Conservation (phyloP, 2,888 invertebrate genomes). For the Luperina testacea region DNA sequence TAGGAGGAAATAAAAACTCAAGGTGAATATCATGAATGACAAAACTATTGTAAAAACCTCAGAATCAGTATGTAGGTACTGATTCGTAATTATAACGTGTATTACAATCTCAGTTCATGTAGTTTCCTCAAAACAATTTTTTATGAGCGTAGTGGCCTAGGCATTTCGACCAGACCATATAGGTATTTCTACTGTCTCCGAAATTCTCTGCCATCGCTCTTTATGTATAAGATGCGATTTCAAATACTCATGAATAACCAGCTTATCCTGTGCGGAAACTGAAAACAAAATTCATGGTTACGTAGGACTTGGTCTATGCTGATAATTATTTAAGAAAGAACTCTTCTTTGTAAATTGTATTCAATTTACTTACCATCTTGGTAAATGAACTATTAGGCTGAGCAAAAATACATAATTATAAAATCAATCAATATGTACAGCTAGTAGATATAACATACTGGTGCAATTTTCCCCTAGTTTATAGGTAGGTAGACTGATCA, state of each 20-base stretch:
- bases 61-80: not conserved
- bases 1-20: slow-evolving; percentile 31
- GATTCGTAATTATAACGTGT: no score
- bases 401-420: not conserved
- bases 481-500: not conserved
- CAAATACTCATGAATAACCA: not conserved
- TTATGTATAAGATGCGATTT: not conserved
- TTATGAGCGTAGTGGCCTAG: not conserved
- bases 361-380: not conserved
- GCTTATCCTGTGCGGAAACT: not conserved
- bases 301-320: not conserved
- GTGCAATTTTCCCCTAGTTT: slow-evolving; percentile 2
- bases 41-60: not conserved
- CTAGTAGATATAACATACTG: not conserved
- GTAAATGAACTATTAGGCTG: not conserved
- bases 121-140: not conserved
- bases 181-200: not conserved
- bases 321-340: not conserved
- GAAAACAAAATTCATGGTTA: not conserved
- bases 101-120: not conserved
- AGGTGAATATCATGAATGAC: slow-evolving; percentile 8
- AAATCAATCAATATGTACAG: not conserved
- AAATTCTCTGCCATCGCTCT: no score
- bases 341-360: not conserved
- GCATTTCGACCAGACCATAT: no score